Conservation (phyloP, 2,113 vertebrate species). For the Phalacrocorax brasilianus region DNA sequence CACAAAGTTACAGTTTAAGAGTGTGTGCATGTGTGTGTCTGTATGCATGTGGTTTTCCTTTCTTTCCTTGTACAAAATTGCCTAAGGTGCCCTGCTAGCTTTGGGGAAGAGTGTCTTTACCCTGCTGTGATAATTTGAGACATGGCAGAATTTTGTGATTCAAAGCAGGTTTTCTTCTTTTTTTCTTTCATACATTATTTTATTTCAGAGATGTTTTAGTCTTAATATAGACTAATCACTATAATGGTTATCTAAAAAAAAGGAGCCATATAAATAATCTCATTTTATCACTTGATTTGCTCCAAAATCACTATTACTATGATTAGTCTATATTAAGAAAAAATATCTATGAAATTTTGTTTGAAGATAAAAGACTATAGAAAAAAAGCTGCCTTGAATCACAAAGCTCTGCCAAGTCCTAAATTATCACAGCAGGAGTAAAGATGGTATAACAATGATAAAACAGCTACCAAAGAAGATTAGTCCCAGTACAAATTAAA, state of each 20-base stretch:
- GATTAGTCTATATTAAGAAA: not conserved
- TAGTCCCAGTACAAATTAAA: not conserved
- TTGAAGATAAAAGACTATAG: not conserved
- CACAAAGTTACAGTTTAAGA: not conserved
- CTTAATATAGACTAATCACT: not conserved
- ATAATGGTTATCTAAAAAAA: not conserved
- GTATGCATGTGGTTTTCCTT: not conserved
- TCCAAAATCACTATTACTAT: not conserved
- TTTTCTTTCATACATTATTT: not conserved
- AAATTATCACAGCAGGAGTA: not conserved
- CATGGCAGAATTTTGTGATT: not conserved
- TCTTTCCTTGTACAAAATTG: not conserved
- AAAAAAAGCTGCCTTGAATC: not conserved
- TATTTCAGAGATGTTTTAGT: not conserved
- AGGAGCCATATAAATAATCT: not conserved
- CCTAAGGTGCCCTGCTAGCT: not conserved
- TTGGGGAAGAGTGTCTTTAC: not conserved
- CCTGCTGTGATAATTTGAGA: constrained; percentile 1
- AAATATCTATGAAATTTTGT: not conserved
- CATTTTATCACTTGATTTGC: not conserved
- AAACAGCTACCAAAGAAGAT: not conserved
- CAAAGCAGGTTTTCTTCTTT: not conserved
- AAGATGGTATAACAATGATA: constrained; percentile 1
- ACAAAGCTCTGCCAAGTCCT: not conserved
- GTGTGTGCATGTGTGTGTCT: not conserved